These are phyloP conservation scores for Aphaenogaster ashmeadi DNA, from an alignment of 1,140 invertebrate species.

Conservation along the genomic window DNA sequence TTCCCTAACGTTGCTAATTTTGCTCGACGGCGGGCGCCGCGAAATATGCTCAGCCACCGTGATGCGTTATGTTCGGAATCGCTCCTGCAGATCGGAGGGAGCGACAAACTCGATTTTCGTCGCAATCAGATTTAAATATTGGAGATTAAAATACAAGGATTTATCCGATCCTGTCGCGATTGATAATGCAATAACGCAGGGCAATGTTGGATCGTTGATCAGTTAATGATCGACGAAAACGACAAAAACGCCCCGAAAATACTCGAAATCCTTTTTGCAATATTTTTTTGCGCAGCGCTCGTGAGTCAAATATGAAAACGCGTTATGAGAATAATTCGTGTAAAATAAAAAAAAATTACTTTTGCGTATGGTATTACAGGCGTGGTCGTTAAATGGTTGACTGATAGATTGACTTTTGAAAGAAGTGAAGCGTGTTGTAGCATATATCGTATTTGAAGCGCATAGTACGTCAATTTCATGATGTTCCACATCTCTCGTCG, in stretches of 20 bases:
- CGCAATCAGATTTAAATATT: constrained; percentile 63
- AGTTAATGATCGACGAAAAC: background rate
- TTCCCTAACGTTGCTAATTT: constrained; percentile 75
- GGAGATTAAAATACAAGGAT: constrained; percentile 53
- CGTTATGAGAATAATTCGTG: background rate
- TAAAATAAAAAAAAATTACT: background rate
- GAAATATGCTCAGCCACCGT: constrained; percentile 55
- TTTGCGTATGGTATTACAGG: background rate
- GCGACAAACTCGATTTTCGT: constrained; percentile 64
- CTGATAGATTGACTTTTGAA: constrained; percentile 17
- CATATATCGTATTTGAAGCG: background rate
- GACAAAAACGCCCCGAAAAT: background rate
- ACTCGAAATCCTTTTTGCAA: background rate
- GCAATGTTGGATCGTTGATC: background rate
- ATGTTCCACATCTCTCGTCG: constrained; percentile 36
- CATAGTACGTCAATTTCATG: constrained; percentile 21
- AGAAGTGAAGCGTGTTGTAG: background rate
- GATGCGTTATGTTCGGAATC: background rate
- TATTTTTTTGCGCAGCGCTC: background rate
- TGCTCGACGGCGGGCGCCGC: constrained; percentile 19
- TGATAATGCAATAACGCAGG: background rate
- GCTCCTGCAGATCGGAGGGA: background rate
- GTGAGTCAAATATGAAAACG: background rate
- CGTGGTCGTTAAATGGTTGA: background rate
- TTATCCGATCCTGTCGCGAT: background rate